Conservation (phyloP, 1,140 invertebrate genomes). For the Megalonaias nervosa region DNA sequence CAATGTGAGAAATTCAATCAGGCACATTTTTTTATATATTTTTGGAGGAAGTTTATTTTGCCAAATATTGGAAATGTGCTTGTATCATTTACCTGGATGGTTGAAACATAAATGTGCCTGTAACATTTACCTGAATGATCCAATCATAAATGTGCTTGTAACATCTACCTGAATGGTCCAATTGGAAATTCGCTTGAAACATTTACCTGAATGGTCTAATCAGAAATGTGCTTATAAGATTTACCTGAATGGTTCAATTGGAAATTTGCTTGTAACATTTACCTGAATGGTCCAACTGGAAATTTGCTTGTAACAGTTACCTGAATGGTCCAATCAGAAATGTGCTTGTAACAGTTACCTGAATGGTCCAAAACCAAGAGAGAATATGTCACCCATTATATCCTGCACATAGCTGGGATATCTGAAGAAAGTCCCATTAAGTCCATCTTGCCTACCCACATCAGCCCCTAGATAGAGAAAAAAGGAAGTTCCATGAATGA, state of each 20-base stretch:
- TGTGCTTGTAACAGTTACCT: slow-evolving; percentile 51
- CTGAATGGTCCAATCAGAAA: slow-evolving; percentile 77
- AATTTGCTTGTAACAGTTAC: slow-evolving; percentile 43
- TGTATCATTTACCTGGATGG: not conserved
- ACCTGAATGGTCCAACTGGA: slow-evolving; percentile 78
- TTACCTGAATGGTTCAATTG: slow-evolving; percentile 78
- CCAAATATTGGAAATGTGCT: not conserved
- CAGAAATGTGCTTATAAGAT: not conserved
- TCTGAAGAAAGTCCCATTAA: slow-evolving; percentile 73
- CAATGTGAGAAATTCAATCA: not conserved
- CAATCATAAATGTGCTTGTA: not conserved
- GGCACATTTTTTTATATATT: not conserved
- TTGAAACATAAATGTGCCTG: not conserved
- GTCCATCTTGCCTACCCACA: slow-evolving; percentile 66
- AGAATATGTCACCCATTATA: slow-evolving; percentile 84
- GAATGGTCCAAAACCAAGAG: slow-evolving; percentile 82
- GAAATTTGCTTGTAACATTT: slow-evolving; percentile 14
- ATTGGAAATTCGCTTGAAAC: not conserved
- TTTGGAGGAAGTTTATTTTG: too few species aligned
- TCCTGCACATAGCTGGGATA: slow-evolving; percentile 83
- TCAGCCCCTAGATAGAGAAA: slow-evolving; percentile 66
- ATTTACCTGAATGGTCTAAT: not conserved
- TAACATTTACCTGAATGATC: not conserved
- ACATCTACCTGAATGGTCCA: not conserved
- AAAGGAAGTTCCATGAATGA: too few species aligned